Base-by-base conservation (phyloP, 1,140 invertebrate genomes). In the Diprion similis region DNA sequence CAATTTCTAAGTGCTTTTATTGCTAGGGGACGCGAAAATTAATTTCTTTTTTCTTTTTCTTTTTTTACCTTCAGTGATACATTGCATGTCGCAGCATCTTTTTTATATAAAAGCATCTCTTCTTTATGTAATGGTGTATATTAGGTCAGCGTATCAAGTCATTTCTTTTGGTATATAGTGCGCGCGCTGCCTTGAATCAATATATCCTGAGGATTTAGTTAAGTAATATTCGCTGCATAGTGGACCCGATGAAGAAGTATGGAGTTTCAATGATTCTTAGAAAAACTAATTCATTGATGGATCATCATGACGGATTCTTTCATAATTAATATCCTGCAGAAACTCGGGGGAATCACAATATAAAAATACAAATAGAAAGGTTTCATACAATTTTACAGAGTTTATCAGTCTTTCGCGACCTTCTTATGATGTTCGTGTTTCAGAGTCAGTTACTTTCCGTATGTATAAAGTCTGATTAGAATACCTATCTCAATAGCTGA, bases 351-450 rank as follows among this genome's bases (percentile, higher is more conserved):
- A 77, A 81, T 81, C 77, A 76, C 73, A 79, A 82, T 86, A 85
- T 81, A 86, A 86, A 86, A 86, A 85, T 86, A 85, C 83, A 85
- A 85, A 84, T 82, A 45, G 68, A 71, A 78, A 79, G 75, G 51
- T 78, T 74, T 76, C 48, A 79, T 74, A 59, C n/a, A 75, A 68
- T 71, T 75, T 71, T 70, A 68, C 66, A 71, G 70, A 74, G 15
- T 64, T 74, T 75, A 45, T 15, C n/a, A 71, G 13, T 46, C 51
- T 45, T 68, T 47, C 64, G 24, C 11, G 17, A 66, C 48, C 18
- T 79, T 72, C 72, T 75, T 71, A 48, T 70, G 18, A 64, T 72
- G 24, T n/a, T 45, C 15, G 13, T 19, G 70, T 67, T 46, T 72
- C 64, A 75, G 72, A 72, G 64, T 73, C 10, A 68, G 51, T 59